Base-by-base conservation (phyloP, 2,888 invertebrate genomes). In the Hecatera dysodea region DNA sequence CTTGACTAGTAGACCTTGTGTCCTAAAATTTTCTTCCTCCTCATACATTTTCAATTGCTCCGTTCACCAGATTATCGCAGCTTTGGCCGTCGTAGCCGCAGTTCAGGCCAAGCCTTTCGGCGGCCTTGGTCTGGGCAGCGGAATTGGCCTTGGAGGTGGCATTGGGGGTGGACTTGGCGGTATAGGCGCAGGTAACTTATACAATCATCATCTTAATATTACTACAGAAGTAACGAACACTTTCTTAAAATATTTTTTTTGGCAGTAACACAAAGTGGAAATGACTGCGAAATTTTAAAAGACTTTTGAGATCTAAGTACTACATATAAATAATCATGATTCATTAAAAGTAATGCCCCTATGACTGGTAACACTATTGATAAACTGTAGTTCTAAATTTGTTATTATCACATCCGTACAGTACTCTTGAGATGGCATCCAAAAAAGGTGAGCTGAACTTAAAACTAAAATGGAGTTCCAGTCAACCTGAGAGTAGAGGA, bases 71-170 rank as follows among this genome's bases (percentile, higher is more conserved):
- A 59, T 83, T 24, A 69, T 85, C 42, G 68, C 68, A 67, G 70
- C 61, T n/a, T 53, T 75, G 24, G 74, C 67, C 33, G 8, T 72
- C 19, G 56, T 83, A 50, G 80, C 71, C 0, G 66, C 50, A 19
- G 77, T 66, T 9, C 77, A 80, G 56, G 86, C 81, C 33, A 74
- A 71, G 29, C 82, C 82, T 11, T 77, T 27, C 17, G 48, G 29
- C 1, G 77, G 46, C 12, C 2, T 67, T 4, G 61, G 60, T 1
- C 0, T 56, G 1, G 77, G 29, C 1, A 6, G 5, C 1, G 74
- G 24, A 0, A 0, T 75, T 0, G 71, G 67, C 2, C 0, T 69
- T 2, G 68, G 39, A 12, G 9, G 15, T 36, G n/a, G n/a, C n/a
- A n/a, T n/a, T n/a, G n/a, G n/a, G 33, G 3, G 15, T 1, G 50